Evolutionary conservation across 1,140 invertebrate genomes (phyloP), one percentile per base, ranked within the genome.

Genomic region (Lanistes nyassanus): DNA sequence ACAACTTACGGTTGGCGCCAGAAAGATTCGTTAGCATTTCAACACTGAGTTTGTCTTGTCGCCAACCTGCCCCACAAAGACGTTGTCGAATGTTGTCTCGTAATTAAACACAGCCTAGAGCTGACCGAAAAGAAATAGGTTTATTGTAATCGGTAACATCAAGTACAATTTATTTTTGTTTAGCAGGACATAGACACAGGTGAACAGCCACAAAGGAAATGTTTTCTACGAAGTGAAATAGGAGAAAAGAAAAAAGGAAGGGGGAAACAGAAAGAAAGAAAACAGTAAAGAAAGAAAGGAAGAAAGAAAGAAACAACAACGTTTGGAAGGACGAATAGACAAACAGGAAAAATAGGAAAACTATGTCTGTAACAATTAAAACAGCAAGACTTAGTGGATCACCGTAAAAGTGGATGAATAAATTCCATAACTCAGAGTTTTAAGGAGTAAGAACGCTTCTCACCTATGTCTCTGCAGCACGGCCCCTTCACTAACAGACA

Each of bases 381-480:
- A 58, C 29, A 71, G 53, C 13, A 2, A 67, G 65, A 67, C 31
- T 34, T 26, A 67, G 26, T 2, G 65, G 37, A 23, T n/a, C n/a
- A 5, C 47, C 51, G 58, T 13, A 71, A 23, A 58, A 5, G 58
- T 23, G 58, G 7, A 71, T 6, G 58, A 0, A 71, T 19, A 71
- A 23, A 56, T n/a, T 56, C 16, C 55, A 31, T 37, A 11, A 11
- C 55, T 58, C 6, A 73, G 6, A 62, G 2, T 34, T n/a, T 19
- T 0, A 72, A 36, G 42, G 47, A 68, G 7, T n/a, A 23, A 31
- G 19, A 34, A 37, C 3, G 26, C 37, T 2, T 60, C 70, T 2
- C 0, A 72, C 70, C 70, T 21, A 34, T 36, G 16, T 26, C 34
- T 26, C 42, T 60, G 56, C 70, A 72, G 70, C 70, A 72, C n/a